Base-by-base conservation (phyloP, 2,888 invertebrate genomes). In the Agonopterix arenella region DNA sequence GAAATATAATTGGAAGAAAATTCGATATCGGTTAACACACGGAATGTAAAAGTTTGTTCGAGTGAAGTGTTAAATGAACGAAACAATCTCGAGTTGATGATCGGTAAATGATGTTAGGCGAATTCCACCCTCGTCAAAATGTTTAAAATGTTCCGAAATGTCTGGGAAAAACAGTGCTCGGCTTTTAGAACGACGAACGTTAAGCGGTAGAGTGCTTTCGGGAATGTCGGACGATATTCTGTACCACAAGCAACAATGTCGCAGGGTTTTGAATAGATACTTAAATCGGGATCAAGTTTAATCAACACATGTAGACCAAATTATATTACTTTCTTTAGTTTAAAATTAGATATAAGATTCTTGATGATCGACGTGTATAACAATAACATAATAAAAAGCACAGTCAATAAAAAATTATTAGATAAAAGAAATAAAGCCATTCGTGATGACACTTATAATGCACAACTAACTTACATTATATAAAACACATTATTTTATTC, bases 301-400 rank as follows among this genome's bases (percentile, higher is more conserved):
- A 46, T 51, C 41, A 48, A 28, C 28, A 28, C 7, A 28, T 28
- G 28, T 28, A 47, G 37, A 51, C 66, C 58, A 56, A 54, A 57
- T 64, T 63, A 56, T 58, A 68, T 74, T 73, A 74, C 76, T 76
- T 72, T 71, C 74, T 75, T 68, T 66, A 69, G 68, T 67, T 62
- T 28, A 50, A 60, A 57, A 28, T 5, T 55, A 50, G 52, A 52
- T 46, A 44, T 52, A 28, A 28, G 37, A 61, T 57, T 59, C 58
- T 61, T 61, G 57, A 61, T 60, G 59, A 13, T 45, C 28, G 13
- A 44, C 18, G 16, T 41, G 36, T 42, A n/a, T n/a, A 38, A 46
- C 48, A 60, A 60, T 69, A 64, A 28, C 28, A 7, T 28, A 28
- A 28, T 28, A 28, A 28, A 28, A 28, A 28, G 28, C 28, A 28